phyloP scores from a whole-genome alignment of 2,888 invertebrate species.

The Esperia sulphurella region DNA sequence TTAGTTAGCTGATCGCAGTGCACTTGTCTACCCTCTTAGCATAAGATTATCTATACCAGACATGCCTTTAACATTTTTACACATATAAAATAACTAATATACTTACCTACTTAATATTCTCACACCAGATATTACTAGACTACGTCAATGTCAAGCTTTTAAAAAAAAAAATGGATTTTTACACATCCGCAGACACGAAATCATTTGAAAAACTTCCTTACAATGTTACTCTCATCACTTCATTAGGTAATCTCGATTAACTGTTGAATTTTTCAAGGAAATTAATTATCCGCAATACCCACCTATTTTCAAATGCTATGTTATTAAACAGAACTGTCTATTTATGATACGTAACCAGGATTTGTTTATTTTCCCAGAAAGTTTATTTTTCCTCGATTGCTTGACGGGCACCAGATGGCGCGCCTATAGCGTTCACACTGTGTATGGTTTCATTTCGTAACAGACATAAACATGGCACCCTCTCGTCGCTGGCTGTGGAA shows the following conservation, averaged over 20 bases:
- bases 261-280: background rate
- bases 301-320: slow-evolving; percentile 6
- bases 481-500: slow-evolving; percentile 52
- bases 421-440: slow-evolving; percentile 49
- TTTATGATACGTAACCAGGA: slow-evolving; percentile 46
- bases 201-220: too few relatives aligned
- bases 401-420: slow-evolving; percentile 75
- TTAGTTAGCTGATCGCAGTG: too few relatives aligned
- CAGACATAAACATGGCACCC: slow-evolving; percentile 61
- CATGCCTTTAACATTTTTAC: too few relatives aligned
- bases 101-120: too few relatives aligned
- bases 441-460: slow-evolving; percentile 64
- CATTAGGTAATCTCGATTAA: background rate
- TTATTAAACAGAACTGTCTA: slow-evolving; percentile 48
- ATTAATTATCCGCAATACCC: background rate
- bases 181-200: too few relatives aligned
- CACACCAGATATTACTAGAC: too few relatives aligned
- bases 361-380: slow-evolving; percentile 68
- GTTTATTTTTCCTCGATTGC: slow-evolving; percentile 69
- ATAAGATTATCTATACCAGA: too few relatives aligned
- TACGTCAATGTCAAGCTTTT: too few relatives aligned
- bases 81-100: too few relatives aligned
- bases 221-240: too few relatives aligned
- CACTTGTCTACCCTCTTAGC: too few relatives aligned
- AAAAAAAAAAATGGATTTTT: too few relatives aligned